Percentiles rank a stretch among this genome's conserved stretches.
Evolutionary conservation across 1,140 invertebrate genomes (phyloP).

Genomic region (Hesperophylax magnus): DNA sequence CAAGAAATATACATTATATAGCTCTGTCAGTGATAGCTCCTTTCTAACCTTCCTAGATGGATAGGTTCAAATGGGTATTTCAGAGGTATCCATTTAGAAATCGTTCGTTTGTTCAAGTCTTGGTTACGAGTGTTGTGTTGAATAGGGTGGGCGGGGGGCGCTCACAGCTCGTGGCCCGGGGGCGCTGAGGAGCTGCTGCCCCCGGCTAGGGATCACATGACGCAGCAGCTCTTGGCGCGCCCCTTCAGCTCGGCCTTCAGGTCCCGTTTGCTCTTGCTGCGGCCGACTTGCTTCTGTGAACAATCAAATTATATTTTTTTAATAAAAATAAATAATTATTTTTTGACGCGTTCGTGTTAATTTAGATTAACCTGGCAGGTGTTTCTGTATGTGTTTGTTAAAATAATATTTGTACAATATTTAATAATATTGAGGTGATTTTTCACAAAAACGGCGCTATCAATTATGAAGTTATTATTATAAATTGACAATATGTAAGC

Average conservation of each 20-base stretch:
- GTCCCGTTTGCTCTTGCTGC: constrained; percentile 72
- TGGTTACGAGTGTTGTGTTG: neutral
- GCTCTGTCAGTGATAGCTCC: too few species aligned
- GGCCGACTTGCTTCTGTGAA: constrained; percentile 62
- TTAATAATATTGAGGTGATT: too few species aligned
- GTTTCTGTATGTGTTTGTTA: too few species aligned
- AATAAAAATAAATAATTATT: too few species aligned
- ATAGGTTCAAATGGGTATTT: neutral
- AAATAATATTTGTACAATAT: too few species aligned
- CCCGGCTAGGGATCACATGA: constrained; percentile 73
- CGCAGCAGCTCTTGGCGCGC: constrained; percentile 71
- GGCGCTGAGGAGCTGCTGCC: constrained; percentile 68
- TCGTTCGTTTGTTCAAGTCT: neutral
- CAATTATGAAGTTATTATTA: too few species aligned
- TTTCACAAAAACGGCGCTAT: too few species aligned
- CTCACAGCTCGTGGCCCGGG: constrained; percentile 66
- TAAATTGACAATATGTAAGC: too few species aligned
- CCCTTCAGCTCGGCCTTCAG: constrained; percentile 72
- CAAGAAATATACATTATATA: too few species aligned
- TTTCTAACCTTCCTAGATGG: neutral
- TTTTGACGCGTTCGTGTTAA: too few species aligned
- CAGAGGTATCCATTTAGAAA: neutral
- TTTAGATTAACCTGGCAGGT: too few species aligned
- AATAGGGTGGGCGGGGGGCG: neutral
- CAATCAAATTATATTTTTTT: neutral